Conservation (phyloP, 1,140 invertebrate genomes). For the Notospermus geniculatus region DNA sequence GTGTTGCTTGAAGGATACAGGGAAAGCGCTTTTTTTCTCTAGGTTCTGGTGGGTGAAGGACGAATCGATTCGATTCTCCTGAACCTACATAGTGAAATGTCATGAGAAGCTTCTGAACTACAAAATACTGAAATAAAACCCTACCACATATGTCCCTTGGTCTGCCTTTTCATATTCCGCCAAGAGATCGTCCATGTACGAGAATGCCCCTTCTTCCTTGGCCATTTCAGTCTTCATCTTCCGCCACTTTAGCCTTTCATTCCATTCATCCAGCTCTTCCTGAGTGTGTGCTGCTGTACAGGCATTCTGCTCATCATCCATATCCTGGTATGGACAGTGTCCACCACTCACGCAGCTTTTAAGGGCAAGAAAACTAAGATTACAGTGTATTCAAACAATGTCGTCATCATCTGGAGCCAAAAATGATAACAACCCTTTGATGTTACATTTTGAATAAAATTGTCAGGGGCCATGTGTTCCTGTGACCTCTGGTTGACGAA, state of each 20-base stretch:
- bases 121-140: not conserved
- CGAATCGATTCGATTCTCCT: not conserved
- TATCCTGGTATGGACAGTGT: constrained; percentile 14
- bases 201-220: constrained; percentile 3
- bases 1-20: too few species aligned
- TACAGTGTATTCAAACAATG: too few species aligned
- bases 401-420: too few species aligned
- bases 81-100: too few species aligned
- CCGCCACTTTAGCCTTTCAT: constrained; percentile 16
- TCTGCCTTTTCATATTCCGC: constrained; percentile 14
- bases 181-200: constrained; percentile 12
- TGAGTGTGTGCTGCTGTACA: constrained; percentile 20
- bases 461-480: too few species aligned
- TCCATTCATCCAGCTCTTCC: constrained; percentile 24
- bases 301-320: constrained; percentile 13
- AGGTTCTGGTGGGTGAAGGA: too few species aligned
- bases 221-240: constrained; percentile 16
- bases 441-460: too few species aligned
- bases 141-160: constrained; percentile 8
- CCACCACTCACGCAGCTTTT: not conserved
- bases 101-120: too few species aligned
- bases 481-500: too few species aligned
- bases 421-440: too few species aligned
- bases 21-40: too few species aligned
- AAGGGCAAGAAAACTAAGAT: too few species aligned